A percentile compares a stretch with the other conserved stretches of the same genome.
Conservation (phyloP, 1,140 invertebrate species). For the Tetraneura akinire region DNA sequence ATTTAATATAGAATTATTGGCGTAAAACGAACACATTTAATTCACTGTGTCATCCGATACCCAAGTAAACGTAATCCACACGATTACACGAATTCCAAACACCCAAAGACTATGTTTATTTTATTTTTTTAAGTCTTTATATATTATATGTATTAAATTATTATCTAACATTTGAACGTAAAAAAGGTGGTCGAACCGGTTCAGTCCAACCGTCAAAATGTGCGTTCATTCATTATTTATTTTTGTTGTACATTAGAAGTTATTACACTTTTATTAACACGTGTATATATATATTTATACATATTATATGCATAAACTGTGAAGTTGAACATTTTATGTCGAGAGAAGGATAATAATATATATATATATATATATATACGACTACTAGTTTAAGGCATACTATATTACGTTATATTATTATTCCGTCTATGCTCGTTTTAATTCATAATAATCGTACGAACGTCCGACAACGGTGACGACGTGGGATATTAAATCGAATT, state of each 20-base stretch:
- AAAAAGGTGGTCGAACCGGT: constrained; percentile 37
- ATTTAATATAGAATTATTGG: too few relatives aligned
- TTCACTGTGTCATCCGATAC: not conserved
- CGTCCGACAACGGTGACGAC: constrained; percentile 4
- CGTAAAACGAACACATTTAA: not conserved
- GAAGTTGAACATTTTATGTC: constrained; percentile 17
- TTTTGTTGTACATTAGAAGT: constrained; percentile 39
- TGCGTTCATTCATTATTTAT: constrained; percentile 46
- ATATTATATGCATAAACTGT: constrained; percentile 10
- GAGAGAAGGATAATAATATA: not conserved
- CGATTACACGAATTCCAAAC: not conserved
- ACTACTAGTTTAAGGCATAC: not conserved
- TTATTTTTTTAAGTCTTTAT: not conserved
- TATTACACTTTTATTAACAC: constrained; percentile 21
- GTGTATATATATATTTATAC: not conserved
- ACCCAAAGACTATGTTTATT: not conserved
- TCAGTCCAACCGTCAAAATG: constrained; percentile 19
- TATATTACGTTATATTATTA: not conserved
- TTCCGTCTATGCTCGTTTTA: not conserved
- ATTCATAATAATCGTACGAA: constrained; percentile 4
- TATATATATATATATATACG: too few relatives aligned
- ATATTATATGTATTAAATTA: not conserved
- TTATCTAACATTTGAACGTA: not conserved
- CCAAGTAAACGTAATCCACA: not conserved
- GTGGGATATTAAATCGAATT: constrained; percentile 30